A percentile compares a stretch with the other conserved stretches of the same genome.
Conservation (phyloP, 92 coral and sea anemone species). For the Epizoanthus rinbou region DNA sequence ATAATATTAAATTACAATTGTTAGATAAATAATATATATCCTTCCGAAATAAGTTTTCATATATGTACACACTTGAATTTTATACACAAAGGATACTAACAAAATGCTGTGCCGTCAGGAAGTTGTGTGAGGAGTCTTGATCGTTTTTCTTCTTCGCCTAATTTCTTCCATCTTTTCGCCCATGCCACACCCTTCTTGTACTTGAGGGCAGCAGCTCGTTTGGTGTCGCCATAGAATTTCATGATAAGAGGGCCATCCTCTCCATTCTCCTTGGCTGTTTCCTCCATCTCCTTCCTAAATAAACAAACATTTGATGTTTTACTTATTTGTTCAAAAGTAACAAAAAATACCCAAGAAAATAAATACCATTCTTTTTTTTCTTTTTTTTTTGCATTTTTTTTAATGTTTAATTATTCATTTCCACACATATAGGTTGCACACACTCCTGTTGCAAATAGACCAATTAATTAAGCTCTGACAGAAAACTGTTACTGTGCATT, state of each 20-base stretch:
- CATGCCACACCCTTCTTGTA: conserved; percentile 91
- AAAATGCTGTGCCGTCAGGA: conserved; percentile 90
- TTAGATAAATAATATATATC: no score
- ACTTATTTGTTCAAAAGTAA: background rate
- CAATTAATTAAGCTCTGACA: no score
- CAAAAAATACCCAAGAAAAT: no score
- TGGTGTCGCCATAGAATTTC: conserved; percentile 86
- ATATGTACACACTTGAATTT: background rate
- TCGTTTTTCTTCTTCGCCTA: conserved; percentile 75
- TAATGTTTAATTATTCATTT: no score
- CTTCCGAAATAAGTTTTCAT: background rate
- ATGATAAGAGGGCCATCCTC: conserved; percentile 81
- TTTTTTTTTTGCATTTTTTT: no score
- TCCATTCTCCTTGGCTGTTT: conserved; percentile 76
- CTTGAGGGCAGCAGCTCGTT: conserved; percentile 75
- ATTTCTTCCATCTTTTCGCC: conserved; percentile 81
- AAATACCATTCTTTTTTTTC: no score
- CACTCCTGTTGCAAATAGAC: no score
- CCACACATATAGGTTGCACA: no score
- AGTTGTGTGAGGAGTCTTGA: conserved; percentile 72
- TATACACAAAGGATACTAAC: conserved; percentile 88
- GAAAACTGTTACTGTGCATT: no score
- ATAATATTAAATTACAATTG: no score
- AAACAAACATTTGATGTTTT: background rate
- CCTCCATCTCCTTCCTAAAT: conserved; percentile 71